These are phyloP conservation scores for Microhierax caerulescens DNA, from an alignment of 2,797 vertebrate genomes.

Conservation along the genomic window DNA sequence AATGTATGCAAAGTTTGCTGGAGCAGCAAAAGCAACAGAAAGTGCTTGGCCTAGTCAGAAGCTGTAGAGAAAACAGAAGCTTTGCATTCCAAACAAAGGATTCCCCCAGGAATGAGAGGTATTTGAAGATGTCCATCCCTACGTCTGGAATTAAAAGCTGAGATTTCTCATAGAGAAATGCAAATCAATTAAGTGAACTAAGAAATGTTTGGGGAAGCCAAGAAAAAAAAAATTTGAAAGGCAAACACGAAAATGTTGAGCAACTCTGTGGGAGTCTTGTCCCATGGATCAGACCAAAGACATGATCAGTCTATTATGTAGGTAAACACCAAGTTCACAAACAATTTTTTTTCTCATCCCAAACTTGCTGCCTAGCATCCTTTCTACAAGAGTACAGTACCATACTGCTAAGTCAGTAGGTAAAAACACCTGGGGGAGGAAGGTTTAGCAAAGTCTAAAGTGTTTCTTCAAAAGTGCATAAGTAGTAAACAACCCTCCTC, in stretches of 20 bases:
- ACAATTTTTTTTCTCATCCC: neutral
- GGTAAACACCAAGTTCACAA: neutral
- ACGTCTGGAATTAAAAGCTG: slow-evolving; percentile 8
- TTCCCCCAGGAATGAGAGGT: slow-evolving; percentile 5
- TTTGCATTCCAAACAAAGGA: slow-evolving; percentile 35
- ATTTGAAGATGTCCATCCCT: slow-evolving; percentile 19
- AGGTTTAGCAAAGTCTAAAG: neutral
- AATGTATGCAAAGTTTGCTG: neutral
- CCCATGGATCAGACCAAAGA: neutral
- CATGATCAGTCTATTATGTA: neutral
- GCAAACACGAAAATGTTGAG: neutral
- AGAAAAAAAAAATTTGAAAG: slow-evolving; percentile 23
- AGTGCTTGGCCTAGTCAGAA: neutral
- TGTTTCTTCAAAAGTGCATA: slow-evolving; percentile 38
- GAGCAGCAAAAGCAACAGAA: neutral
- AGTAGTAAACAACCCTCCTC: slow-evolving; percentile 2
- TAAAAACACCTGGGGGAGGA: neutral
- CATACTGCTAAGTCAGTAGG: neutral
- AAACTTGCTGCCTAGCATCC: neutral
- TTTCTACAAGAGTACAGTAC: neutral
- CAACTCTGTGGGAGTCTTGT: neutral
- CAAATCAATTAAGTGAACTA: slow-evolving; percentile 2
- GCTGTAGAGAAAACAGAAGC: neutral
- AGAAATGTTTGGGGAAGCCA: slow-evolving; percentile 16
- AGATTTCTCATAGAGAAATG: slow-evolving; percentile 58